Evolutionary conservation across 2,113 vertebrate genomes (phyloP), one percentile per base, ranked within the genome.

Genomic region (Noturus placidus): DNA sequence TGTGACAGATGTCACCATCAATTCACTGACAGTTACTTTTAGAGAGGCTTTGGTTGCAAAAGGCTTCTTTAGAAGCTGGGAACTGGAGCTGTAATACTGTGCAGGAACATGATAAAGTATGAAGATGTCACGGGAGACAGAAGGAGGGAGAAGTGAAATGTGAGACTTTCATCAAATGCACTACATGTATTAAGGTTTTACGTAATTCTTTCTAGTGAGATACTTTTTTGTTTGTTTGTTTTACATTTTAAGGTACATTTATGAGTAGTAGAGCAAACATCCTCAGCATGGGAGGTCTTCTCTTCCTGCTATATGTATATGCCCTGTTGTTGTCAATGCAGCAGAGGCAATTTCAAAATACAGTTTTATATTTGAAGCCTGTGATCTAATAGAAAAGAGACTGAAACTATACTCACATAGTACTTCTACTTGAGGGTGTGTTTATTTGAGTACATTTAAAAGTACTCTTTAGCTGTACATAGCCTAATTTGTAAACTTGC

Each of bases 1-100:
- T 20, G 97, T 99, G 94, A 99, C 98, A 0, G 98, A 99, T 90
- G 96, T 99, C 96, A 99, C 98, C 9, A 96, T 99, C 93, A 99
- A 99, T 94, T 97, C 97, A 86, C 93, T 99, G 92, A 99, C 98
- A 5, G 98, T 99, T 93, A 99, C 98, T 92, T 99, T 99, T 94
- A 95, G 95, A 79, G 98, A 99, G 95, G 97, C 98, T 54, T 94
- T 96, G 92, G 95, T 94, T 38, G 96, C 97, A 4, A 96, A 96
- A 89, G 98, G 98, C 89, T 99, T 99, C 94, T 99, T 99, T 94
- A 96, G 96, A 92, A 96, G 96, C 92, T 96, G 95, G 92, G 94
- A 95, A 2, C 92, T 87, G 56, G 94, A 96, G 92, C 93, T 96
- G 91, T 98, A 94, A 97, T 4, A 69, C 56, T 50, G 46, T 50